These are phyloP conservation scores for Saimiri boliviensis DNA, from an alignment of 2,113 vertebrate genomes.

Conservation along the genomic window DNA sequence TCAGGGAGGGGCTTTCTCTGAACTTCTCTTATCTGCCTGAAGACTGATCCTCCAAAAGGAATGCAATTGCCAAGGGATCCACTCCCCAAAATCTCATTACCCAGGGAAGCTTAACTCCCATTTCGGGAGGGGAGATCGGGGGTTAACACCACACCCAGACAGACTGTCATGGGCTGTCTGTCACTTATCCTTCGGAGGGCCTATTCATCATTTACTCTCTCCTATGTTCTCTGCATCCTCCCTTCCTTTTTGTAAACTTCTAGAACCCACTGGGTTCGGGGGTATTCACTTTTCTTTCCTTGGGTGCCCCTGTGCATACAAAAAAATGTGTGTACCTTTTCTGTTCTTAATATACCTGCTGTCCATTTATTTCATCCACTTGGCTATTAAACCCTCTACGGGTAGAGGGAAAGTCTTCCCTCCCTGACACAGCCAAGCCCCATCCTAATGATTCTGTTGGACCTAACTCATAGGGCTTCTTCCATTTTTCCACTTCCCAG, in stretches of 20 bases:
- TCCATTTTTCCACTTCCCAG: background rate
- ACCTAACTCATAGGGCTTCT: background rate
- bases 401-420: background rate
- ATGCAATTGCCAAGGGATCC: no score
- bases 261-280: background rate
- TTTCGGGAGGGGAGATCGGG: background rate
- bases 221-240: background rate
- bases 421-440: background rate
- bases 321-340: background rate
- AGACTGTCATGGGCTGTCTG: background rate
- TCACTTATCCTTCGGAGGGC: background rate
- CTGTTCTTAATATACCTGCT: background rate
- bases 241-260: background rate
- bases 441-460: background rate
- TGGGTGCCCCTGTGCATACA: no score
- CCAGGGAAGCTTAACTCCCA: no score
- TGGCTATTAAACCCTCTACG: background rate
- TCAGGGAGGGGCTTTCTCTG: background rate
- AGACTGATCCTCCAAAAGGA: background rate
- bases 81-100: background rate
- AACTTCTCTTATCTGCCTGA: background rate
- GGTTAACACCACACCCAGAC: background rate
- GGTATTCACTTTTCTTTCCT: background rate
- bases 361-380: background rate
- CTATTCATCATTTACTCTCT: background rate